Conservation (phyloP, 1,140 invertebrate species). For the Heliconius hewitsoni region DNA sequence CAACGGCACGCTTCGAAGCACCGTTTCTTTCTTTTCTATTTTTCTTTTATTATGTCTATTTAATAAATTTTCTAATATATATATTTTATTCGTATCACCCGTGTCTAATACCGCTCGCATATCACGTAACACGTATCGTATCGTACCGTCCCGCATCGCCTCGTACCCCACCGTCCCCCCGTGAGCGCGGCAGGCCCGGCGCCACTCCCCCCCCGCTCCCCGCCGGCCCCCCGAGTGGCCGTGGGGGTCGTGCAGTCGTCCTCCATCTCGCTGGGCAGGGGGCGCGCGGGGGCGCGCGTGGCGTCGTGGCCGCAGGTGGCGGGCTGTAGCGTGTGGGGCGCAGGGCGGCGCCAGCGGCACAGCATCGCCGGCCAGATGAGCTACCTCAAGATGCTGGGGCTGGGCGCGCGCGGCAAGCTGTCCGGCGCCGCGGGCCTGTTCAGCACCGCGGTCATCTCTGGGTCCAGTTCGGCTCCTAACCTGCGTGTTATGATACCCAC, state of each 20-base stretch:
- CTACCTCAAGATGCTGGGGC: conserved; percentile 93
- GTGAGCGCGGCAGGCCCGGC: not conserved
- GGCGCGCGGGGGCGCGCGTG: not conserved
- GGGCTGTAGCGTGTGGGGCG: conserved; percentile 81
- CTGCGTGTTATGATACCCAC: conserved; percentile 91
- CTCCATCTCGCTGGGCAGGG: conserved; percentile 76
- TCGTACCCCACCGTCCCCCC: not conserved
- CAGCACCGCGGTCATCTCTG: conserved; percentile 96
- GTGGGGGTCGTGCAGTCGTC: conserved; percentile 54
- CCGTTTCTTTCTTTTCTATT: conserved; percentile 19
- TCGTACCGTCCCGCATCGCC: conserved; percentile 32
- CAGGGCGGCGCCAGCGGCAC: conserved; percentile 91
- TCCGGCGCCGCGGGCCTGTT: conserved; percentile 90
- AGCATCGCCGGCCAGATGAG: conserved; percentile 96
- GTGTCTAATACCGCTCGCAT: conserved; percentile 58
- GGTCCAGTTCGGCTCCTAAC: conserved; percentile 94
- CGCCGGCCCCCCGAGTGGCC: conserved; percentile 37
- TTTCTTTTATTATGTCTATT: conserved; percentile 42
- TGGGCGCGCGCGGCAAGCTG: conserved; percentile 86
- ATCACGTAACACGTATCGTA: conserved; percentile 26
- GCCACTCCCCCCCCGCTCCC: conserved; percentile 30
- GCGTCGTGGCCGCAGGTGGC: conserved; percentile 30
- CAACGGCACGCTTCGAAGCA: conserved; percentile 58
- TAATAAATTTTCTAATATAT: conserved; percentile 47
- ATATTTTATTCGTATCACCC: conserved; percentile 44